Evolutionary conservation across 2,113 vertebrate species (phyloP).

Genomic region (mouse (Mus musculus)): DNA sequence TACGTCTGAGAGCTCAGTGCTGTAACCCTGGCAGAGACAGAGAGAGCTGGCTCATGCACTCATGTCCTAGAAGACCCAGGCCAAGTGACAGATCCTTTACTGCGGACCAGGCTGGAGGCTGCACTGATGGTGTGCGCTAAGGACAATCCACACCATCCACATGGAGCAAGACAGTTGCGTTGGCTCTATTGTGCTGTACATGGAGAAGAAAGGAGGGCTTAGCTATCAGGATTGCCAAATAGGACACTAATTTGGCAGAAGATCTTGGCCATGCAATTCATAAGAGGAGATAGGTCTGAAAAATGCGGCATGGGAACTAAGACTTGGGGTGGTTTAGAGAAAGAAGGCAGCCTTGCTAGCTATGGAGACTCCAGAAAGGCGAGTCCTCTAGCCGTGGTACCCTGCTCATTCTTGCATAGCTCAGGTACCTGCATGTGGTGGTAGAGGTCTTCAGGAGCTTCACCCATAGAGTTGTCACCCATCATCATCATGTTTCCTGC

Average conservation of each 20-base stretch:
- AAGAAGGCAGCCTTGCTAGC: not conserved
- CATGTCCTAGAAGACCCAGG: not conserved
- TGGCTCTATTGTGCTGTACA: not conserved
- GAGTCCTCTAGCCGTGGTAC: not conserved
- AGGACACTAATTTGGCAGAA: constrained; percentile 1
- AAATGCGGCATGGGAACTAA: constrained; percentile 1
- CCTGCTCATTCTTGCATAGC: not conserved
- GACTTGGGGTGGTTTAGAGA: not conserved
- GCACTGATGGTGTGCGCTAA: not conserved
- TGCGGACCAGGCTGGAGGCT: constrained; percentile 1
- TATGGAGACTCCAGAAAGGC: not conserved
- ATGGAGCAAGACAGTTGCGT: not conserved
- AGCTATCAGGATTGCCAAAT: not conserved
- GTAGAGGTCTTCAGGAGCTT: constrained; percentile 92
- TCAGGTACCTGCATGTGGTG: constrained; percentile 94
- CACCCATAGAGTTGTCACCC: constrained; percentile 92
- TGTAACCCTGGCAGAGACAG: not conserved
- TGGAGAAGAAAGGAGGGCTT: not conserved
- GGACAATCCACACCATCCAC: not conserved
- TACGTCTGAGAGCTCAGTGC: not conserved
- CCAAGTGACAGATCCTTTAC: not conserved
- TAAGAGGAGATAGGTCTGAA: not conserved
- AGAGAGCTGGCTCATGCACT: not conserved
- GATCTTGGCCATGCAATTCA: not conserved
- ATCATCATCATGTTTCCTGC: constrained; percentile 94